Conservation (phyloP, 2,888 invertebrate species). For the Zelleria hepariella region DNA sequence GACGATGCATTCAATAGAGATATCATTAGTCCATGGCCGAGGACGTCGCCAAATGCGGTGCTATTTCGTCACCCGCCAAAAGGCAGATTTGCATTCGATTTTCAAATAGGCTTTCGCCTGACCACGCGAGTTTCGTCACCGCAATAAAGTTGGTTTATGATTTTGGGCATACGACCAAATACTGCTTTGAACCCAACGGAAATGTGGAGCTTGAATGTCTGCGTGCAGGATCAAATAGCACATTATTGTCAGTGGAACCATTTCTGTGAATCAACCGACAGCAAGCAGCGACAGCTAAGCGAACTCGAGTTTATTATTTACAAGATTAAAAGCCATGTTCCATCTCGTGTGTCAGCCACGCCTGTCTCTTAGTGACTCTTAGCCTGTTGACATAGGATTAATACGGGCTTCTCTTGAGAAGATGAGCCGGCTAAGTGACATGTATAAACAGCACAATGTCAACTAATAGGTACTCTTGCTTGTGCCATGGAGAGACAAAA, state of each 20-base stretch:
- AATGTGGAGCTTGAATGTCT: no score
- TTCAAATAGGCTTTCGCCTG: neutral
- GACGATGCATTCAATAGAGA: neutral
- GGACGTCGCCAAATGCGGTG: constrained; percentile 1
- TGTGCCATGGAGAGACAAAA: constrained; percentile 22
- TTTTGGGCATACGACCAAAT: neutral
- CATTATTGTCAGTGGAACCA: neutral
- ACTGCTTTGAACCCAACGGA: neutral
- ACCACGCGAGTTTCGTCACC: neutral
- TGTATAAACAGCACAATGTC: constrained; percentile 23
- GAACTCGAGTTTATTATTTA: constrained; percentile 11
- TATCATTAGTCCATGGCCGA: constrained; percentile 3
- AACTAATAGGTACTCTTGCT: neutral
- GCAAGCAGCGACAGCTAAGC: neutral
- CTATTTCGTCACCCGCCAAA: neutral
- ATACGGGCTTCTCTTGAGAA: constrained; percentile 17
- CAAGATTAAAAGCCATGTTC: constrained; percentile 12
- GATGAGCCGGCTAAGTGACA: constrained; percentile 22
- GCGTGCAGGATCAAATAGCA: neutral
- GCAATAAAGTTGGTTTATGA: neutral
- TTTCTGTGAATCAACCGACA: neutral
- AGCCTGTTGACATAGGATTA: constrained; percentile 27
- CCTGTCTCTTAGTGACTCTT: constrained; percentile 18
- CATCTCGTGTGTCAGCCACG: constrained; percentile 8
- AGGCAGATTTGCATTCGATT: neutral